Evolutionary conservation across 2,888 invertebrate genomes (phyloP), one percentile per base, ranked within the genome.

Genomic region (Cephonodes hylas): DNA sequence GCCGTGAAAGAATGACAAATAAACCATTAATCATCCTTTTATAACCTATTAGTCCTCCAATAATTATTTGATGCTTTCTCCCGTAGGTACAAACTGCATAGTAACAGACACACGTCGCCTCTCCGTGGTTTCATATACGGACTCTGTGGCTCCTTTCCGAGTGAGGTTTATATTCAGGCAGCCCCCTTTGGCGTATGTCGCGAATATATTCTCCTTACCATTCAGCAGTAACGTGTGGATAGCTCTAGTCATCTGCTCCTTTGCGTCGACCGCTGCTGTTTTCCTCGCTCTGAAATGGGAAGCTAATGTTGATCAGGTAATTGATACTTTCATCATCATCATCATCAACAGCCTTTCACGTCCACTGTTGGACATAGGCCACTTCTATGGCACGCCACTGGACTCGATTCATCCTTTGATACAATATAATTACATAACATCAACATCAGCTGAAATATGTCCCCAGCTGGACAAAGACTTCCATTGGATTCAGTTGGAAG

Each of bases 201-300:
- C 93, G 45, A 96, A 96, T 70, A 93, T 96, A 60, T 95, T 94
- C 81, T 89, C 92, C 1, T 81, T 95, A 56, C 95, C 95, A 0
- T 95, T 96, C 77, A 88, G 93, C 1, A 79, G 75, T 0, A 79
- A 83, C 1, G 95, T 96, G 1, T 96, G 95, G 95, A 71, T 93
- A 3, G 91, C 93, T 0, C 84, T 90, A 22, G 83, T 85, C 0
- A 72, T 87, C 0, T 83, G 94, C 53, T 76, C 93, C 0, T 58
- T 82, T 0, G 56, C 93, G 1, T 85, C 89, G 1, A 81, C 83
- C 0, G 63, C 72, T 0, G 74, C 88, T 0, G 73, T 94, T 20
- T 88, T 76, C 45, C 44, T 88, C 0, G 87, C 91, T 5, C 81
- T 88, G n/a, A 80, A 75, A 34, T 89, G 80, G 83, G 92, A 91